phyloP scores from a whole-genome alignment of 2,797 vertebrate species.

The Tauraco hartlaubi region DNA sequence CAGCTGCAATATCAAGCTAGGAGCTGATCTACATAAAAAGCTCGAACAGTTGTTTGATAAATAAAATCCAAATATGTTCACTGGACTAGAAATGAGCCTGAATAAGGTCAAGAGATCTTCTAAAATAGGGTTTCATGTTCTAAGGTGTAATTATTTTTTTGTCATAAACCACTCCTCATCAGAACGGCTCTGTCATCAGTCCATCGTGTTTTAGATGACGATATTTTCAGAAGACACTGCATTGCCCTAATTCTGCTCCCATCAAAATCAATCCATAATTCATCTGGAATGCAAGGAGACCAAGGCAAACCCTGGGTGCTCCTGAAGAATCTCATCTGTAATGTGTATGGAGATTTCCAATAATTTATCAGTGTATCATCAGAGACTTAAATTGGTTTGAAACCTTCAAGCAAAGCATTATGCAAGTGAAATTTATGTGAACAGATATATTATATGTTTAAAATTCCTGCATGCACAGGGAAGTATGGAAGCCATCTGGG shows the following conservation, averaged over 20 bases:
- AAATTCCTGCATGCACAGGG: neutral
- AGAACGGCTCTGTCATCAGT: neutral
- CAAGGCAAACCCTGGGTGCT: neutral
- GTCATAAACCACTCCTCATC: neutral
- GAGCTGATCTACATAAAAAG: neutral
- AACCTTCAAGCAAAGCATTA: neutral
- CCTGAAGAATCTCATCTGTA: neutral
- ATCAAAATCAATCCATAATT: neutral
- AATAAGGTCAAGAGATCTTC: neutral
- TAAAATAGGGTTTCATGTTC: neutral
- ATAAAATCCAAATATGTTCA: neutral
- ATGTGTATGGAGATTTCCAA: rapidly evolving
- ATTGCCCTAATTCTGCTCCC: neutral
- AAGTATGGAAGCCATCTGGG: neutral
- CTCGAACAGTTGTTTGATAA: neutral
- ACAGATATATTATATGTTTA: neutral
- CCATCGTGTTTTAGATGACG: neutral
- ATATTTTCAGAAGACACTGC: neutral
- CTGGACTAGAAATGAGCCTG: neutral
- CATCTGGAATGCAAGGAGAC: neutral
- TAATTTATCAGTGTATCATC: neutral
- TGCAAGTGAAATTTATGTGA: neutral
- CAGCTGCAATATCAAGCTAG: neutral
- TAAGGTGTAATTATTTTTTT: neutral
- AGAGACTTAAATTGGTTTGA: neutral